Percentiles rank a stretch among this genome's conserved stretches.
Evolutionary conservation across 2,888 invertebrate species (phyloP).

Genomic region (Perizoma affinitatum): DNA sequence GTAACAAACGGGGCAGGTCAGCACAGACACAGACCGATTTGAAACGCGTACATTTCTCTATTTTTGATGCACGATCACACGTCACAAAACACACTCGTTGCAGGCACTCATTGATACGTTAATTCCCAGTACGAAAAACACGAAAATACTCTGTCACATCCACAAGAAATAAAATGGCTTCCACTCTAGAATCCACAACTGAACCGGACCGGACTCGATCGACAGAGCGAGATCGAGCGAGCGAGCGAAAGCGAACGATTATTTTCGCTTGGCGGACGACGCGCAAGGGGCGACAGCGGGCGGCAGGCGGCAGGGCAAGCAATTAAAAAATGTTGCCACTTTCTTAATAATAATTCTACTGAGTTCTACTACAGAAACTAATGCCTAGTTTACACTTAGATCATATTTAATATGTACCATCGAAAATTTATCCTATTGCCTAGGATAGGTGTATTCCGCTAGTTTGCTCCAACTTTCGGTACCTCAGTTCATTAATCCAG

Average conservation of each 20-base stretch:
- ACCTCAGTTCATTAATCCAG: no score
- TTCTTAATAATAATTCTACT: constrained; percentile 4
- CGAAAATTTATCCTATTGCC: no score
- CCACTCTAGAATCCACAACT: constrained; percentile 69
- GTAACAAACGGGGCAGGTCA: constrained; percentile 80
- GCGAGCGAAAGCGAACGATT: constrained; percentile 54
- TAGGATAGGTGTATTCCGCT: no score
- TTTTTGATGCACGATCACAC: constrained; percentile 67
- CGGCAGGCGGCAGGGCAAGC: constrained; percentile 49
- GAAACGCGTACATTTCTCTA: constrained; percentile 74
- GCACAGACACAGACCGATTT: constrained; percentile 80
- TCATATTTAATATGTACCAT: no score
- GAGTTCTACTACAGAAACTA: neutral
- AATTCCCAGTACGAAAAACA: constrained; percentile 58
- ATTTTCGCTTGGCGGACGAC: constrained; percentile 36
- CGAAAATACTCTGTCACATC: constrained; percentile 75
- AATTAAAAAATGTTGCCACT: constrained; percentile 71
- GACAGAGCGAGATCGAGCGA: constrained; percentile 65
- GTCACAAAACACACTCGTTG: constrained; percentile 73
- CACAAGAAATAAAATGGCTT: constrained; percentile 82
- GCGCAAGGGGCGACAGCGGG: constrained; percentile 1
- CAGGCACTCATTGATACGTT: constrained; percentile 76
- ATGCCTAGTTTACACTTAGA: neutral
- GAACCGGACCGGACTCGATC: constrained; percentile 65
- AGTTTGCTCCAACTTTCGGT: no score